Evolutionary conservation across 2,113 vertebrate species (phyloP).

Genomic region (Scomber colias): DNA sequence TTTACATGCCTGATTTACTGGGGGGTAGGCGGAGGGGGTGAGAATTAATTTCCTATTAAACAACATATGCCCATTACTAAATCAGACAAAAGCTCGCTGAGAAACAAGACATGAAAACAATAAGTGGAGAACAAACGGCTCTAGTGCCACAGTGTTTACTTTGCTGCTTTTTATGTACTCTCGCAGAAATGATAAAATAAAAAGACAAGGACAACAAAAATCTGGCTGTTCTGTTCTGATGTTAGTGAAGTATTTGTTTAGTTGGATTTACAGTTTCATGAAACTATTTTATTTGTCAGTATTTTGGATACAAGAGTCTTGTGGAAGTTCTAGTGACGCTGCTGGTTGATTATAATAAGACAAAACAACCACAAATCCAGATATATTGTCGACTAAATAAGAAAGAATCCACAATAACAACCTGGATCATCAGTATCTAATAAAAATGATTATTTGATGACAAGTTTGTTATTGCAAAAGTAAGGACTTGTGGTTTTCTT

Average conservation of each 20-base stretch:
- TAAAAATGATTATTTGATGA: constrained; percentile 14
- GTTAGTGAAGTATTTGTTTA: background rate
- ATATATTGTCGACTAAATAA: background rate
- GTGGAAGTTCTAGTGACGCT: background rate
- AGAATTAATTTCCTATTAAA: constrained; percentile 87
- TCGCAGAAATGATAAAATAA: constrained; percentile 21
- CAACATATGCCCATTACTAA: constrained; percentile 82
- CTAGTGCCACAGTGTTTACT: constrained; percentile 37
- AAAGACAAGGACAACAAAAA: background rate
- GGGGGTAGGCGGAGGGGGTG: constrained; percentile 67
- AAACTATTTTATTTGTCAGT: background rate
- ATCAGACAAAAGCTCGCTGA: constrained; percentile 72
- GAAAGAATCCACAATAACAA: too few species aligned
- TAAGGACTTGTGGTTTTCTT: constrained; percentile 26
- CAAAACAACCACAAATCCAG: too few species aligned
- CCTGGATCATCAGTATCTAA: background rate
- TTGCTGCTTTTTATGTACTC: constrained; percentile 19
- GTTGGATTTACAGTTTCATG: constrained; percentile 19
- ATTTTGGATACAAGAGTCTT: background rate
- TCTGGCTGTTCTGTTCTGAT: background rate
- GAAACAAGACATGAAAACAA: constrained; percentile 62
- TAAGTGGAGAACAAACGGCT: constrained; percentile 41
- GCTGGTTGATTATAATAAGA: background rate
- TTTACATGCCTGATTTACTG: constrained; percentile 87
- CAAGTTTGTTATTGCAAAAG: constrained; percentile 19